Evolutionary conservation across 1,140 invertebrate genomes (phyloP), one percentile per base, ranked within the genome.

Genomic region (Drosophila nasuta): DNA sequence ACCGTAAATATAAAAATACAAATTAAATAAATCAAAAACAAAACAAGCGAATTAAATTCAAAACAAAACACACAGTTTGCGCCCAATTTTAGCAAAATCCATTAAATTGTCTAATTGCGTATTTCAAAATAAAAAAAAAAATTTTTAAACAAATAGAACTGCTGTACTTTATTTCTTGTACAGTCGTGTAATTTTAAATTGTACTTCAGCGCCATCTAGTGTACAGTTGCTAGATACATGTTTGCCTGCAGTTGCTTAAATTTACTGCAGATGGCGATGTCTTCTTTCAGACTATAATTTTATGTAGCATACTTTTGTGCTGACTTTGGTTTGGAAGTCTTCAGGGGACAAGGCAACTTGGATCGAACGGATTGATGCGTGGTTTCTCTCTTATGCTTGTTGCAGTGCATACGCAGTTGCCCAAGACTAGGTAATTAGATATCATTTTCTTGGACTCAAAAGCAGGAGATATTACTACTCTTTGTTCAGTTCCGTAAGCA

Each of bases 81-180:
- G 75, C 66, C 78, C 78, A 82, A 68, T 81, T 81, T 80, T 87
- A 87, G 83, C 68, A 83, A 74, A 82, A 83, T 83, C 80, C 67
- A 88, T 80, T 85, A 48, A 85, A 85, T 81, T 85, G 81, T 85
- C 83, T 89, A 89, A 87, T 81, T 87, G 85, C 87, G 78, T 88
- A 88, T 70, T 83, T 88, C 76, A 83, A 88, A 89, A 88, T 88
- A 88, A 88, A 79, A 77, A 67, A 67, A 76, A 77, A 54, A 80
- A 72, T 10, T 25, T 25, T 25, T 25, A 25, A 71, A 65, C 25
- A 65, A 54, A 54, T 15, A 13, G 5, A 54, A 46, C 8, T 28
- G 25, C 25, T 63, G 28, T 11, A 8, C 41, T 48, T 69, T 48
- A 43, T 72, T 8, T 33, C 20, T 65, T 1, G 1, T 17, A 59